These are phyloP conservation scores for Pseudopipra pipra DNA, from an alignment of 2,113 vertebrate species.

Conservation along the genomic window DNA sequence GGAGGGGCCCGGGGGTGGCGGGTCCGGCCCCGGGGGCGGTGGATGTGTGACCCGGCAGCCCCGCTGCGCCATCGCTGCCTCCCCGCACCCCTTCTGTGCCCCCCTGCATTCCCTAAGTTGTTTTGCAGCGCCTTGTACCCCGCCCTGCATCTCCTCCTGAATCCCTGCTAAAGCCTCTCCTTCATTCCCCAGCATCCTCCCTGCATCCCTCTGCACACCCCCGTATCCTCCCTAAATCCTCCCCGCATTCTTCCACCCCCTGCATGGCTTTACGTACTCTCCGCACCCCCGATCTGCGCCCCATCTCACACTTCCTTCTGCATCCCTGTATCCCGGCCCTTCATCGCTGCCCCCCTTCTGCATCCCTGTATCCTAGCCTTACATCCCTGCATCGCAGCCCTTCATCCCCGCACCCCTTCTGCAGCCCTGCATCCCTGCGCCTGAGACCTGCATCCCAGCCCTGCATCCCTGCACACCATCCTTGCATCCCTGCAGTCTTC, in stretches of 20 bases:
- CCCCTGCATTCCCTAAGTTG: background rate
- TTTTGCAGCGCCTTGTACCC: background rate
- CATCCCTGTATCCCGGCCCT: too few species aligned
- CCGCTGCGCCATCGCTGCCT: accelerated
- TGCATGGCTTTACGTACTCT: background rate
- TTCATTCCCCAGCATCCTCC: too few species aligned
- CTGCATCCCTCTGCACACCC: background rate
- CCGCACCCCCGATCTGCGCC: background rate
- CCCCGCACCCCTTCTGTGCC: too few species aligned
- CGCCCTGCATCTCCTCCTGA: too few species aligned
- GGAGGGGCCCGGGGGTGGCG: background rate
- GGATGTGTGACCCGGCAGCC: background rate
- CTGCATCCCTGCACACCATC: background rate
- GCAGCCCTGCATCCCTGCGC: background rate
- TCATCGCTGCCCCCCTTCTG: too few species aligned
- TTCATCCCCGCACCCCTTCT: too few species aligned
- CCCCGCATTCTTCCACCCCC: background rate
- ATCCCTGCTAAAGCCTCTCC: background rate
- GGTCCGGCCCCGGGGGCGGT: background rate
- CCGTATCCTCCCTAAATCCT: too few species aligned
- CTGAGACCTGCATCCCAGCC: background rate
- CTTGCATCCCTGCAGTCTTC: background rate
- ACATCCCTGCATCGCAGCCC: background rate
- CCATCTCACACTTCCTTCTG: background rate
- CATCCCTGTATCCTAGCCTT: too few species aligned